Conservation (phyloP, 1,140 invertebrate genomes). For the Alviniconcha marisindica region DNA sequence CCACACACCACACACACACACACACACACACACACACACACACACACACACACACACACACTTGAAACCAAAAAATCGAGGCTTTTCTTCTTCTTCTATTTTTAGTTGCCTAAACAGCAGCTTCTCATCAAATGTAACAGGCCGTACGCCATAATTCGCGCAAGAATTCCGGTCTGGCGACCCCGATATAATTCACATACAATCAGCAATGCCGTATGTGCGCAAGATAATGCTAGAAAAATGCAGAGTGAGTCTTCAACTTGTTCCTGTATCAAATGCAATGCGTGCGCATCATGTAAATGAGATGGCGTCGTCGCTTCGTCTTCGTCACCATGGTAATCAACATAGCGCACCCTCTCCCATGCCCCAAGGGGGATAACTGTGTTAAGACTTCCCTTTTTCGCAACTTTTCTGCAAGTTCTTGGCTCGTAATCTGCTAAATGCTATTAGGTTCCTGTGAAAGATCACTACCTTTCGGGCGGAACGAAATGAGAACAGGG, state of each 20-base stretch:
- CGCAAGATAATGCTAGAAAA: neutral
- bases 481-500: neutral
- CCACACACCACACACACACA: too few relatives aligned
- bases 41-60: too few relatives aligned
- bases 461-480: neutral
- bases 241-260: neutral
- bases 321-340: slow-evolving; percentile 10
- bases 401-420: neutral
- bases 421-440: slow-evolving; percentile 9
- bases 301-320: neutral
- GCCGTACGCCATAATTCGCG: neutral
- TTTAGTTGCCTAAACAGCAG: neutral
- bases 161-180: too few relatives aligned
- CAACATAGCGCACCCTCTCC: slow-evolving; percentile 4
- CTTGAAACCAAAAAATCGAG: too few relatives aligned
- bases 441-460: slow-evolving; percentile 10
- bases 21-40: too few relatives aligned
- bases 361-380: neutral
- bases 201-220: too few relatives aligned
- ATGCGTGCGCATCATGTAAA: slow-evolving; percentile 3
- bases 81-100: too few relatives aligned
- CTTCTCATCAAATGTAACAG: neutral
- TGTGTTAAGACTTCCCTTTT: slow-evolving; percentile 23
- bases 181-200: too few relatives aligned
- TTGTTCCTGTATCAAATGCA: neutral